Percentiles rank a stretch among this genome's conserved stretches.
Evolutionary conservation across 2,888 invertebrate genomes (phyloP).

Genomic region (Philaethria dido): DNA sequence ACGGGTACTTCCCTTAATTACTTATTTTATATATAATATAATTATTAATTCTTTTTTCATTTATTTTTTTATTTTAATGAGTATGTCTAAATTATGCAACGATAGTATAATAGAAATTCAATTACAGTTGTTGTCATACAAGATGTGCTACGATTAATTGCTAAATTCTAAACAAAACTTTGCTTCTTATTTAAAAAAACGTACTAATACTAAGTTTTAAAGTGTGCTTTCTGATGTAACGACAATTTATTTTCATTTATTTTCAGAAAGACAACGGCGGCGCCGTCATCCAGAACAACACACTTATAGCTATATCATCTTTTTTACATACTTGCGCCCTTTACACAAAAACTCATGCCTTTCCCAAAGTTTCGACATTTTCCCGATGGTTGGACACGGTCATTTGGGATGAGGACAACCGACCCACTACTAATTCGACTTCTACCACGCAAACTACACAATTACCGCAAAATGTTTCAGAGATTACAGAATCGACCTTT

Average conservation of each 20-base stretch:
- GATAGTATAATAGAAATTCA: no score
- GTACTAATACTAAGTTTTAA: no score
- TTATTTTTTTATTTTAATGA: no score
- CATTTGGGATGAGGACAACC: slow-evolving; percentile 73
- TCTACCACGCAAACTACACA: slow-evolving; percentile 38
- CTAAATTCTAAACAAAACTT: no score
- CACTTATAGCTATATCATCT: slow-evolving; percentile 64
- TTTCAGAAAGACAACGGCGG: slow-evolving; percentile 77
- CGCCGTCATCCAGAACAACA: slow-evolving; percentile 74
- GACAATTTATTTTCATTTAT: neutral
- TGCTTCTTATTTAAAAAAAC: no score
- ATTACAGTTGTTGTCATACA: no score
- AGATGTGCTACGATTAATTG: no score
- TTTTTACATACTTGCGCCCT: slow-evolving; percentile 71
- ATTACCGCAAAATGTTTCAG: slow-evolving; percentile 48
- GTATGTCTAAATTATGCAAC: no score
- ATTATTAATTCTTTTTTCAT: no score
- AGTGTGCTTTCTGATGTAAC: no score
- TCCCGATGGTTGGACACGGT: slow-evolving; percentile 67
- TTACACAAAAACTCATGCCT: slow-evolving; percentile 72
- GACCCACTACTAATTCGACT: slow-evolving; percentile 53
- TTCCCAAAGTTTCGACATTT: slow-evolving; percentile 69
- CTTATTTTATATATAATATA: no score
- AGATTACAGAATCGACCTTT: slow-evolving; percentile 45
- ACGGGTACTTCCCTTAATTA: no score